These are phyloP conservation scores for Drosophila kohkoa DNA, from an alignment of 1,140 invertebrate genomes.

Conservation along the genomic window DNA sequence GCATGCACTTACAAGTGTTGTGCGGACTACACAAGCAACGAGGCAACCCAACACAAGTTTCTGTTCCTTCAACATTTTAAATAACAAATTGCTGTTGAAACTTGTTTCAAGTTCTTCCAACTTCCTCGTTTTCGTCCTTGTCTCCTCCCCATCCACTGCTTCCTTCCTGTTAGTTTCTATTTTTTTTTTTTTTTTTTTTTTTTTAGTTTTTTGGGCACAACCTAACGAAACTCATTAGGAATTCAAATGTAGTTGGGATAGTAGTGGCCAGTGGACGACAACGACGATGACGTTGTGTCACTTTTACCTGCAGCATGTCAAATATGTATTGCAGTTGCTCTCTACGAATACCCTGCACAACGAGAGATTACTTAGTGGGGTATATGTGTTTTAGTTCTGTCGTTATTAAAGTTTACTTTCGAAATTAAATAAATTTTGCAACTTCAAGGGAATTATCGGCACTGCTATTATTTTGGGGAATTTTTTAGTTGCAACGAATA, in stretches of 20 bases:
- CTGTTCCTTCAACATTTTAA: slow-evolving; percentile 50
- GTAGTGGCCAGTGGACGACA: slow-evolving; percentile 5
- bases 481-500: no score
- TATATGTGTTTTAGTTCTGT: neutral
- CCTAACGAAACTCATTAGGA: slow-evolving; percentile 63
- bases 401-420: neutral
- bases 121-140: neutral
- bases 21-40: neutral
- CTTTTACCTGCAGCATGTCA: slow-evolving; percentile 13
- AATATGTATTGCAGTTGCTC: slow-evolving; percentile 3
- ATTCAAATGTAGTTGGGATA: slow-evolving; percentile 66
- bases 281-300: slow-evolving; percentile 7
- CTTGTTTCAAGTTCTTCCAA: slow-evolving; percentile 35
- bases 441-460: no score
- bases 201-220: slow-evolving; percentile 6
- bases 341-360: neutral
- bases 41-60: slow-evolving; percentile 4
- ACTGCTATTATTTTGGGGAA: no score
- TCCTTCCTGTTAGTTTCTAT: slow-evolving; percentile 8
- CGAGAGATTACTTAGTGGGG: neutral
- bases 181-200: neutral
- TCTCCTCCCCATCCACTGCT: neutral
- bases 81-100: slow-evolving; percentile 71
- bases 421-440: no score
- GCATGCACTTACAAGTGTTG: slow-evolving; percentile 13